phyloP scores from a whole-genome alignment of 1,140 invertebrate genomes.

The Lamellibrachia luymesi region DNA sequence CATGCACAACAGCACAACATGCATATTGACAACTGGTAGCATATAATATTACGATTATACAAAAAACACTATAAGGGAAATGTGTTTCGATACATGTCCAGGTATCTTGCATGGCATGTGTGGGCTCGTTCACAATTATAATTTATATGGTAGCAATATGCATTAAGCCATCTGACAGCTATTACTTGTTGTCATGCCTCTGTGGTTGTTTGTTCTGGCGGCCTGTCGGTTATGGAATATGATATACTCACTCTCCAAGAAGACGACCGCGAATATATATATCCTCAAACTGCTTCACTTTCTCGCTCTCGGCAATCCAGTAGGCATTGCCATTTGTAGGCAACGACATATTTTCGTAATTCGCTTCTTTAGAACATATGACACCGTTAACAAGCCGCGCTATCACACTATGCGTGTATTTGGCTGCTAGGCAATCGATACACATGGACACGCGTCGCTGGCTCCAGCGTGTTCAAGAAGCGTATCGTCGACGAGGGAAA shows the following conservation, averaged over 20 bases:
- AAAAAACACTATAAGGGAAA: no score
- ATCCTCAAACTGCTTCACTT: neutral
- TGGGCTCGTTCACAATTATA: no score
- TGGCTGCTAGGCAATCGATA: neutral
- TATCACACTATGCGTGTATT: neutral
- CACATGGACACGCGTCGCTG: neutral
- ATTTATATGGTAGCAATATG: no score
- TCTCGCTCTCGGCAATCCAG: neutral
- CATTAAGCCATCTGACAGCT: no score
- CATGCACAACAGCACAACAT: neutral
- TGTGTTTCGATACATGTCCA: no score
- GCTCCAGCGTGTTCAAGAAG: neutral
- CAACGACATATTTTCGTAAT: neutral
- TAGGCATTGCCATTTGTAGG: neutral
- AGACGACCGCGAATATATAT: neutral
- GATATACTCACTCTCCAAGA: neutral
- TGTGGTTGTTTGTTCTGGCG: neutral
- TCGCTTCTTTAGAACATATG: neutral
- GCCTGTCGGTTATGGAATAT: neutral
- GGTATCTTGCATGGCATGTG: no score
- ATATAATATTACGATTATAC: no score
- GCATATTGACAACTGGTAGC: neutral
- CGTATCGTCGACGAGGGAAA: neutral
- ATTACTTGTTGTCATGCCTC: neutral
- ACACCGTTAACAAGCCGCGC: neutral